phyloP scores from a whole-genome alignment of 2,888 invertebrate species.

The Leptopterna dolabrata region DNA sequence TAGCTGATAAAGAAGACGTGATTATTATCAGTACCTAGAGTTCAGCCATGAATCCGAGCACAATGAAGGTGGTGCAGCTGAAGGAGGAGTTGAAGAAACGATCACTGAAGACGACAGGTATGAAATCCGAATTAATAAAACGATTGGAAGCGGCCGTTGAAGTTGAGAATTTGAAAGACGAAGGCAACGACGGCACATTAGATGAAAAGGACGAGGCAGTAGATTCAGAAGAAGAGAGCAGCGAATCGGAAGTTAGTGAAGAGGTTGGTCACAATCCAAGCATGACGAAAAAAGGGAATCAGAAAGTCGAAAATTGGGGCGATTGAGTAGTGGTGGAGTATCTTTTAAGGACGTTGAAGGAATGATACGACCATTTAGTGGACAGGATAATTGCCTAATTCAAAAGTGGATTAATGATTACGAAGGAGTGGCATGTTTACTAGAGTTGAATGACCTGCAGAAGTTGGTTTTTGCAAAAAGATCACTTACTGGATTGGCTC shows the following conservation, averaged over 20 bases:
- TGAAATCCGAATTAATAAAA: conserved; percentile 8
- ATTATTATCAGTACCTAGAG: not conserved
- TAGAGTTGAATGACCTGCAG: conserved; percentile 33
- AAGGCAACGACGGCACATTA: not conserved
- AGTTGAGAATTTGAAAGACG: not conserved
- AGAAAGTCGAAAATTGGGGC: not conserved
- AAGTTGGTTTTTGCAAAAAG: conserved; percentile 19
- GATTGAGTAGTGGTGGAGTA: conserved; percentile 26
- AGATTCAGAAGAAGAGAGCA: not conserved
- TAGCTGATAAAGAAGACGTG: not conserved
- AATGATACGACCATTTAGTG: conserved; percentile 30
- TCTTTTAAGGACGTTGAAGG: conserved; percentile 37
- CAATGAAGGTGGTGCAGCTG: conserved; percentile 1
- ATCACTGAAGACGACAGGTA: conserved; percentile 5
- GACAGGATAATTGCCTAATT: conserved; percentile 32
- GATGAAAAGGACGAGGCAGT: conserved; percentile 12
- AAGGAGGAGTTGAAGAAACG: conserved; percentile 26
- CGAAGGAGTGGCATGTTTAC: conserved; percentile 30
- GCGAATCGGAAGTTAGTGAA: not conserved
- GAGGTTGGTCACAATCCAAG: too few species aligned
- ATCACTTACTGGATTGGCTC: conserved; percentile 36
- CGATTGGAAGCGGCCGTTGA: conserved; percentile 18
- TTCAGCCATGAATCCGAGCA: conserved; percentile 18
- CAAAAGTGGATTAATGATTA: conserved; percentile 27
- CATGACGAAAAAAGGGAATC: too few species aligned